Conservation (phyloP, 2,797 vertebrate species). For the Knipowitschia caucasica region DNA sequence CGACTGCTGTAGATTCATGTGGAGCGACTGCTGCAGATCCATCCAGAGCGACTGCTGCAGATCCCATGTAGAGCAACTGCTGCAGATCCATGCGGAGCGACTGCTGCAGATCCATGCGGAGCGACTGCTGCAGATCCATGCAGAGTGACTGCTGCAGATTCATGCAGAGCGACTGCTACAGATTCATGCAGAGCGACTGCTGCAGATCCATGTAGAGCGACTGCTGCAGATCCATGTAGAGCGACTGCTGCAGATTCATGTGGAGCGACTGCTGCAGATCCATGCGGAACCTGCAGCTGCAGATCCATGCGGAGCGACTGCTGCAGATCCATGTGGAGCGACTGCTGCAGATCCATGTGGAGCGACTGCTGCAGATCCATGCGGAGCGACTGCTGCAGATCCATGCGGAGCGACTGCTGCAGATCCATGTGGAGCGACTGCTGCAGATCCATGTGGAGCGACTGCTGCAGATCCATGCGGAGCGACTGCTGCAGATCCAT, state of each 20-base stretch:
- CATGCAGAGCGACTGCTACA: no score
- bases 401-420: slow-evolving; percentile 12
- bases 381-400: slow-evolving; percentile 10
- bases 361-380: slow-evolving; percentile 7
- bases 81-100: slow-evolving; percentile 13
- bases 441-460: slow-evolving; percentile 14
- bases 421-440: slow-evolving; percentile 14
- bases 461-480: slow-evolving; percentile 7
- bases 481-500: slow-evolving; percentile 7
- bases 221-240: slow-evolving; percentile 8
- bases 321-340: slow-evolving; percentile 14
- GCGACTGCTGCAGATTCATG: slow-evolving; percentile 5
- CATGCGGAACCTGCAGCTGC: no score
- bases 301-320: slow-evolving; percentile 17
- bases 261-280: slow-evolving; percentile 13
- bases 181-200: slow-evolving; percentile 14
- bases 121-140: slow-evolving; percentile 8
- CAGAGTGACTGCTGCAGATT: slow-evolving; percentile 9
- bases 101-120: slow-evolving; percentile 8
- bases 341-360: slow-evolving; percentile 9
- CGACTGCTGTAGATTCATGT: slow-evolving; percentile 2
- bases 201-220: slow-evolving; percentile 13
- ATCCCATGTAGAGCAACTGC: slow-evolving; percentile 14
- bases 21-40: slow-evolving; percentile 12
- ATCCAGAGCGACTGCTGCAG: no score